Percentiles rank a stretch among this genome's conserved stretches.
phyloP scores from a whole-genome alignment of 2,113 vertebrate genomes.

The Hyla sarda region DNA sequence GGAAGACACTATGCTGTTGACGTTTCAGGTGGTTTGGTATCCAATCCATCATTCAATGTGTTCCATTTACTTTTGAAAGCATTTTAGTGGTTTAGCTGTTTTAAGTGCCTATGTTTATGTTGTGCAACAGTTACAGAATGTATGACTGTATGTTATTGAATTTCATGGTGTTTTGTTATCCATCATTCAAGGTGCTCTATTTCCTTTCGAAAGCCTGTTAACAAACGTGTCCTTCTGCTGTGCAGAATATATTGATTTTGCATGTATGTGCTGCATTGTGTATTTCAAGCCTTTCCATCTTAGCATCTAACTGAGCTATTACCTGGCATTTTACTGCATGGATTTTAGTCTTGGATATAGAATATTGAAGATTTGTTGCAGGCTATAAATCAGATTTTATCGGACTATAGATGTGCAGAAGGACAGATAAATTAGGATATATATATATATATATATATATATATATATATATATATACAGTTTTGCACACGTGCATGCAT shows the following conservation, averaged over 20 bases:
- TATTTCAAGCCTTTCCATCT: neutral
- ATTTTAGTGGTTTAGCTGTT: slow-evolving; percentile 6
- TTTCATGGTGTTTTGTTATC: slow-evolving; percentile 36
- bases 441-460: neutral
- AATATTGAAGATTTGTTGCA: slow-evolving; percentile 23
- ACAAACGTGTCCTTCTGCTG: slow-evolving; percentile 20
- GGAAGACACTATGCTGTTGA: neutral
- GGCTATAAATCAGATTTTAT: slow-evolving; percentile 12
- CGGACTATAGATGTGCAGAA: neutral
- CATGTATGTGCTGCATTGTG: slow-evolving; percentile 15
- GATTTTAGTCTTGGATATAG: slow-evolving; percentile 23
- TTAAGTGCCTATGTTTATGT: slow-evolving; percentile 15
- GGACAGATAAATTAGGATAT: neutral
- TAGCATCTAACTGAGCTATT: slow-evolving; percentile 14
- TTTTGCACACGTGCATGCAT: no score
- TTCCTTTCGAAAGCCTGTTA: slow-evolving; percentile 20
- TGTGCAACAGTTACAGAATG: neutral
- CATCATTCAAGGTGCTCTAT: neutral
- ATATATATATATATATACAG: no score
- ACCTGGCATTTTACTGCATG: slow-evolving; percentile 5
- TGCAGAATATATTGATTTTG: slow-evolving; percentile 18
- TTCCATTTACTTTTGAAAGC: slow-evolving; percentile 1
- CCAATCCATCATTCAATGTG: neutral
- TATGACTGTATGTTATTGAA: slow-evolving; percentile 13
- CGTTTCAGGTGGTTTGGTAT: slow-evolving; percentile 24